Evolutionary conservation across 2,888 invertebrate genomes (phyloP), one percentile per base, ranked within the genome.

Genomic region (Athripsodes cinereus): DNA sequence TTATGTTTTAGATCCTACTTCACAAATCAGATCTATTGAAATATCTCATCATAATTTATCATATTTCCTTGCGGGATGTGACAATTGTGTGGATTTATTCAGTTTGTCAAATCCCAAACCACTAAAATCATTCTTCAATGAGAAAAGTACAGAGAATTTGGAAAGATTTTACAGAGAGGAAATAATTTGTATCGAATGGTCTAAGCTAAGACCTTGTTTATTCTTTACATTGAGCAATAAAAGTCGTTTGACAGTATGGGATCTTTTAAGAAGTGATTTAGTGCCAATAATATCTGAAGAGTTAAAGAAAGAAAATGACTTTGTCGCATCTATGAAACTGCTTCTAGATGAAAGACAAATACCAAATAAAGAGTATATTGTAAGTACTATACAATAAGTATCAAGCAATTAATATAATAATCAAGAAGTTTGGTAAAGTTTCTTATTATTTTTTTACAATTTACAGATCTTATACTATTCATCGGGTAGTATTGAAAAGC

Each of bases 11-110:
- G 62, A 57, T 53, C 26, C 53, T 13, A 52, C 59, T 6, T 44
- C 57, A 34, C 21, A 31, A 10, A 51, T 53, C 21, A 57, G 22
- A 2, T 40, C 50, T 19, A 58, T 62, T n/a, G 62, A 60, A 47
- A 44, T 53, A 21, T 60, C 55, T 53, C 57, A 59, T 8, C 52
- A 60, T 16, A 22, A 53, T 21, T 26, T 60, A 22, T 55, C 57
- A 3, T 60, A 60, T 26, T 62, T 62, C 40, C 21, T 62, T 3
- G 58, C 55, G 11, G 55, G 59, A 13, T 62, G 62, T 35, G 46
- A 57, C 22, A 57, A 55, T 22, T 52, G 52, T 18, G 44, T 60
- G 1, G 57, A 62, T 18, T 55, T 62, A 26, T 62, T 55, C 50
- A 54, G 55, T 19, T 5, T 60, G 21, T 34, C 22, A 13, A 52